Percentiles rank a stretch among this genome's conserved stretches.
Conservation (phyloP, 1,140 invertebrate species). For the Saccostrea cuccullata region DNA sequence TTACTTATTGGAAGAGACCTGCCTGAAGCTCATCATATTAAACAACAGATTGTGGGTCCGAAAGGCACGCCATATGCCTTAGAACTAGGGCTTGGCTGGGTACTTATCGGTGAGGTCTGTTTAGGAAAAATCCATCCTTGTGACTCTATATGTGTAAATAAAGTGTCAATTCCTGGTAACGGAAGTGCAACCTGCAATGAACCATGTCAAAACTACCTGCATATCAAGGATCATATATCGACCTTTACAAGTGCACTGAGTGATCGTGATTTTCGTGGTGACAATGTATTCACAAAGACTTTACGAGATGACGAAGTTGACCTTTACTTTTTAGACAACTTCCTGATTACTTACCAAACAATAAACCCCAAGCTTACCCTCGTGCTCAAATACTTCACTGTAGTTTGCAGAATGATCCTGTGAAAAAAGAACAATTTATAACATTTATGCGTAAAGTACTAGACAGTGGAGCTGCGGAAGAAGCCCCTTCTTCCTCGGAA, state of each 20-base stretch:
- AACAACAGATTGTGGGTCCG: conserved; percentile 46
- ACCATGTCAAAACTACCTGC: conserved; percentile 52
- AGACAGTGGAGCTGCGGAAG: conserved; percentile 49
- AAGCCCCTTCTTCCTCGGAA: conserved; percentile 32
- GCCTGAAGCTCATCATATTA: conserved; percentile 43
- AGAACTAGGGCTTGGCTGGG: not conserved
- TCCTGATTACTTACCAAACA: not conserved
- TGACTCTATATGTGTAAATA: conserved; percentile 30
- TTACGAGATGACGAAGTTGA: conserved; percentile 36
- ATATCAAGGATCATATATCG: conserved; percentile 38
- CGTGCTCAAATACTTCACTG: conserved; percentile 35
- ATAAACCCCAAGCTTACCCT: not conserved
- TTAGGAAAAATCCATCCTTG: conserved; percentile 47
- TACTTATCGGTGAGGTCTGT: conserved; percentile 54
- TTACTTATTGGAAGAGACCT: conserved; percentile 59
- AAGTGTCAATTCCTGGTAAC: conserved; percentile 47
- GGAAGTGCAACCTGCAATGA: conserved; percentile 42
- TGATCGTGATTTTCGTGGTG: conserved; percentile 1
- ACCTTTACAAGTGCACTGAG: conserved; percentile 5
- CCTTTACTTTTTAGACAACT: not conserved
- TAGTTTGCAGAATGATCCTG: conserved; percentile 44
- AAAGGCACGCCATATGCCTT: conserved; percentile 53
- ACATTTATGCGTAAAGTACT: conserved; percentile 49
- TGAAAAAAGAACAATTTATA: conserved; percentile 45
- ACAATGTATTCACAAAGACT: conserved; percentile 38